A percentile compares a stretch with the other conserved stretches of the same genome.
phyloP scores from a whole-genome alignment of 2,888 invertebrate genomes.

The Chrysotoxum bicinctum region DNA sequence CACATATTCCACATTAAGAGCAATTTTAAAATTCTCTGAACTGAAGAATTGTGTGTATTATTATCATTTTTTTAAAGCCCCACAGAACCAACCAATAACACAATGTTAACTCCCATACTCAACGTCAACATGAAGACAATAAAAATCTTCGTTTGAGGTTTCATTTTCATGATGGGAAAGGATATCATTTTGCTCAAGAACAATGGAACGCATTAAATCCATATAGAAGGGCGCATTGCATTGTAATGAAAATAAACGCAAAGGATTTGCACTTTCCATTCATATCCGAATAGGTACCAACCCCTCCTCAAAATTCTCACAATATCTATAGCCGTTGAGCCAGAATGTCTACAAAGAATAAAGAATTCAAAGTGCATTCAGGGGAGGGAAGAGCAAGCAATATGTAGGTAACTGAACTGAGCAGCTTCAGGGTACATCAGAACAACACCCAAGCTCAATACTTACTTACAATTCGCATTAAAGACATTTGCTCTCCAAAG shows the following conservation, averaged over 20 bases:
- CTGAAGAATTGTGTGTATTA: neutral
- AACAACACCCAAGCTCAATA: slow-evolving; percentile 45
- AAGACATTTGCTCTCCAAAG: slow-evolving; percentile 62
- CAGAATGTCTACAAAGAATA: slow-evolving; percentile 20
- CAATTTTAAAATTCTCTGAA: neutral
- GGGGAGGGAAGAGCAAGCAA: neutral
- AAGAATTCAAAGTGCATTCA: slow-evolving; percentile 33
- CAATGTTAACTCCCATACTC: neutral
- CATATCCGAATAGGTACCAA: neutral
- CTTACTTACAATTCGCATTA: slow-evolving; percentile 68
- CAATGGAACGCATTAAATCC: slow-evolving; percentile 14
- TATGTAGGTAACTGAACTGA: neutral
- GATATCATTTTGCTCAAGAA: neutral
- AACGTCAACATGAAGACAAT: neutral
- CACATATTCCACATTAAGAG: neutral
- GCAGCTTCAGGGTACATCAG: neutral
- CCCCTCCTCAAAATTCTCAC: neutral
- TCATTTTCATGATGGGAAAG: neutral
- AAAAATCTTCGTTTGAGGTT: slow-evolving; percentile 11
- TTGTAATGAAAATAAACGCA: slow-evolving; percentile 30
- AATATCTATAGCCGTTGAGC: slow-evolving; percentile 48
- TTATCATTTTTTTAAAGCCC: neutral
- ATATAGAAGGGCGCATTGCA: neutral
- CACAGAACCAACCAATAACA: neutral
- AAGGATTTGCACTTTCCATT: slow-evolving; percentile 29